A percentile compares a stretch with the other conserved stretches of the same genome.
These are phyloP conservation scores for Enteromius paludinosus DNA, from an alignment of 2,797 vertebrate species.

Conservation along the genomic window DNA sequence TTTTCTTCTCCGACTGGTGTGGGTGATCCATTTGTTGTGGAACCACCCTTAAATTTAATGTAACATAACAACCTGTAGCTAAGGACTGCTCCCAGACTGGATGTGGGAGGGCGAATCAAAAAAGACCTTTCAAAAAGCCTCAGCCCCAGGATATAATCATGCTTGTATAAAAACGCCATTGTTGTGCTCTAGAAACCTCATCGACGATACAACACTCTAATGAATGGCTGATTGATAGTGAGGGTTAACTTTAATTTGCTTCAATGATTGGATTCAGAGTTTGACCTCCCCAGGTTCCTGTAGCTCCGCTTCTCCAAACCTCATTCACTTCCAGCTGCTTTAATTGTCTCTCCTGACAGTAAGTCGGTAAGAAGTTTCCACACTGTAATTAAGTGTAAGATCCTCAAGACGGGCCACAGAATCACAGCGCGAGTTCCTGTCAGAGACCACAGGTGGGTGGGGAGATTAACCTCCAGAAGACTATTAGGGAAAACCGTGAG, in stretches of 20 bases:
- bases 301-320: constrained; percentile 46
- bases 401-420: constrained; percentile 59
- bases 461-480: constrained; percentile 52
- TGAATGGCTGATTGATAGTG: constrained; percentile 46
- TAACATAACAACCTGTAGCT: constrained; percentile 45
- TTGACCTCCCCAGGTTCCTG: constrained; percentile 41
- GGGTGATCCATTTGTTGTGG: constrained; percentile 25
- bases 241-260: constrained; percentile 47
- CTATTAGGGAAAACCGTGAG: constrained; percentile 54
- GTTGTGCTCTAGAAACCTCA: constrained; percentile 32
- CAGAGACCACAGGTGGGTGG: constrained; percentile 55
- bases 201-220: constrained; percentile 41
- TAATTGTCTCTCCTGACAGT: constrained; percentile 59
- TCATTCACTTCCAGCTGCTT: constrained; percentile 54
- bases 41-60: constrained; percentile 30
- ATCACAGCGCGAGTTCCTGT: constrained; percentile 57
- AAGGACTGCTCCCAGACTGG: constrained; percentile 35
- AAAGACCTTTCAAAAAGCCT: constrained; percentile 17
- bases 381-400: constrained; percentile 62
- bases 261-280: constrained; percentile 43
- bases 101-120: constrained; percentile 30
- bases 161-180: constrained; percentile 18
- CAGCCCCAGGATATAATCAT: constrained; percentile 12
- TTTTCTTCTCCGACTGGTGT: background rate
- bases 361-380: constrained; percentile 60